These are phyloP conservation scores for Muscicapa comitata DNA, from an alignment of 2,797 vertebrate species.

Conservation along the genomic window DNA sequence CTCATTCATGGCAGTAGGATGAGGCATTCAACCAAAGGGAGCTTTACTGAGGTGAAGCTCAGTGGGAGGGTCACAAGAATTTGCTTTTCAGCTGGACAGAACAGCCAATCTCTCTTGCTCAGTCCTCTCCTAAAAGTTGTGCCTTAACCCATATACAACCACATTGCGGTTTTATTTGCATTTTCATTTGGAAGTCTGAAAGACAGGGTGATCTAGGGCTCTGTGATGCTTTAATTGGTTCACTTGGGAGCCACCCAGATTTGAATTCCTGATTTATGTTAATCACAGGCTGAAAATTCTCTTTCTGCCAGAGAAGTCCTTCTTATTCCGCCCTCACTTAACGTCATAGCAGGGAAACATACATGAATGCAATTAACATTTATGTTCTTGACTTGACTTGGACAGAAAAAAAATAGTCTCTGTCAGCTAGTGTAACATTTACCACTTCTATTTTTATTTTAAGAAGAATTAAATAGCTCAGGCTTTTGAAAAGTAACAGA, in stretches of 20 bases:
- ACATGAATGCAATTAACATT: slow-evolving; percentile 37
- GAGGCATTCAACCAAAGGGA: neutral
- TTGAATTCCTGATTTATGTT: slow-evolving; percentile 64
- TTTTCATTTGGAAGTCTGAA: slow-evolving; percentile 21
- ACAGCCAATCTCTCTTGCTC: neutral
- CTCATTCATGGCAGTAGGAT: neutral
- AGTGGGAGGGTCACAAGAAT: neutral
- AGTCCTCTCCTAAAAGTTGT: neutral
- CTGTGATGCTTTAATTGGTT: slow-evolving; percentile 58
- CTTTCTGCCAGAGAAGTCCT: slow-evolving; percentile 10
- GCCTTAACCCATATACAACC: neutral
- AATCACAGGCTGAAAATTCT: slow-evolving; percentile 44
- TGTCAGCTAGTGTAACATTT: slow-evolving; percentile 8
- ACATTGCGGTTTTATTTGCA: neutral
- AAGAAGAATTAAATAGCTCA: slow-evolving; percentile 12
- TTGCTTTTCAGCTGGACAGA: neutral
- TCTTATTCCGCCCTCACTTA: slow-evolving; percentile 29
- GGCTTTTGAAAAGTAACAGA: slow-evolving; percentile 9
- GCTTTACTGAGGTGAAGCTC: neutral
- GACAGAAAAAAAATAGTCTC: neutral
- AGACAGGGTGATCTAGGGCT: neutral
- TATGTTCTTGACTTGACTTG: slow-evolving; percentile 31
- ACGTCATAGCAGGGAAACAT: slow-evolving; percentile 19
- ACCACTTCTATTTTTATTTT: slow-evolving; percentile 24
- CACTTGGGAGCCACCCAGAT: slow-evolving; percentile 62